Percentiles rank a stretch among this genome's conserved stretches.
Evolutionary conservation across 2,113 vertebrate genomes (phyloP).

Genomic region (Phodopus roborovskii): DNA sequence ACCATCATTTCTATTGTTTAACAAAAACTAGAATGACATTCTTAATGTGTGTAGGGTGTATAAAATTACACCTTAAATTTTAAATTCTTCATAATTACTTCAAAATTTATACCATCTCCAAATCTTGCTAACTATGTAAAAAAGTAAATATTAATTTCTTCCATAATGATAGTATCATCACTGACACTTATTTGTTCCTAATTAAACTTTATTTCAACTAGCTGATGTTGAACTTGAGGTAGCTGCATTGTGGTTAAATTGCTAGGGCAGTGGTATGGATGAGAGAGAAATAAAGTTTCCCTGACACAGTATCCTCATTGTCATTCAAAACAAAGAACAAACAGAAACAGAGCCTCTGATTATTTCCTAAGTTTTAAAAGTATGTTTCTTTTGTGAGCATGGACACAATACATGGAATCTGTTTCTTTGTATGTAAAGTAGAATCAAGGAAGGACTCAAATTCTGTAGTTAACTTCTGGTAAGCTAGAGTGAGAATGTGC

Average conservation of each 20-base stretch:
- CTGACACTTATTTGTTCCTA: slow-evolving; percentile 38
- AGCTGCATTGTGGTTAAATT: slow-evolving; percentile 2
- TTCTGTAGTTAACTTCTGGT: slow-evolving; percentile 89
- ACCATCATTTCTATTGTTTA: neutral
- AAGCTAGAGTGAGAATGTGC: slow-evolving; percentile 95
- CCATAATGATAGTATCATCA: neutral
- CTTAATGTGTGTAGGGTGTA: neutral
- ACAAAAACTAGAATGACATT: slow-evolving; percentile 2
- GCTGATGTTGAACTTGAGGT: slow-evolving; percentile 65
- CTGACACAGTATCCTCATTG: neutral
- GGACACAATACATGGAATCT: slow-evolving; percentile 94
- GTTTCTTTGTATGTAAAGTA: slow-evolving; percentile 91
- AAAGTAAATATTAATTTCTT: neutral
- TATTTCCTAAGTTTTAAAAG: slow-evolving; percentile 84
- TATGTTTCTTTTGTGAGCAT: slow-evolving; percentile 97
- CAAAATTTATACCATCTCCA: slow-evolving; percentile 25
- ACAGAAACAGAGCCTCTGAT: neutral
- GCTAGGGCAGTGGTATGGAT: slow-evolving; percentile 6
- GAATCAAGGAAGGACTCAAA: slow-evolving; percentile 89
- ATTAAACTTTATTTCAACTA: slow-evolving; percentile 50
- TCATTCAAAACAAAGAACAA: slow-evolving; percentile 57
- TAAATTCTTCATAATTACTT: slow-evolving; percentile 3
- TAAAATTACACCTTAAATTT: neutral
- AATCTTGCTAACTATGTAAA: slow-evolving; percentile 48
- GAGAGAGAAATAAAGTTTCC: slow-evolving; percentile 57